Evolutionary conservation across 2,113 vertebrate species (phyloP), one percentile per base, ranked within the genome.

Genomic region (Parotia lawesii): DNA sequence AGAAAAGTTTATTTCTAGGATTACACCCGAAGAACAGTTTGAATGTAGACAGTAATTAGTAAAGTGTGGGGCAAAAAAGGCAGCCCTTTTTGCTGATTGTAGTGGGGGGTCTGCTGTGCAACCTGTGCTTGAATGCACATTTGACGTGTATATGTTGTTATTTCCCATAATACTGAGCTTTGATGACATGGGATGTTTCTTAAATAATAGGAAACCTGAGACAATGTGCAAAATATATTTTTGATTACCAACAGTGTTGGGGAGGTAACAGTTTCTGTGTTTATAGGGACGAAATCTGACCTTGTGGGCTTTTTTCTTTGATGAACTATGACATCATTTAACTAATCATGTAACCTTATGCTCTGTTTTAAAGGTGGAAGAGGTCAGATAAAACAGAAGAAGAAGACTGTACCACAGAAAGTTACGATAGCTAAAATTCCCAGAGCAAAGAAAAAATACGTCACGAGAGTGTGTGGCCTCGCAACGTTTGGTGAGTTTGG

Each of bases 301-400:
- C 22, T 84, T 9, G 28, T 1, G 4, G 42, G 23, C 7, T 40
- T 74, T 79, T 45, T 53, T 15, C 40, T 84, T 60, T 84, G 38
- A 61, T 11, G 11, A 81, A 53, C 17, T 23, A 3, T 57, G 40
- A 9, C 5, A 21, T 61, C 22, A 28, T 78, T 58, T 71, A 53
- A 64, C 51, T 61, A 47, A 58, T 21, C 12, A 22, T 35, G 31
- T 90, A 64, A 97, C 64, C 8, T 65, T 62, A 7, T 72, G 6
- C 38, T 90, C 19, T 96, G 22, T 94, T 81, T 86, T 92, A 51
- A 94, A 99, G 99, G 99, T 91, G 99, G 99, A 77, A 98, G 99
- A 96, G 99, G 99, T 94, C 99, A 99, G 97, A 99, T 99, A 97
- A 99, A 99, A 98, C 99, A 99, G 97, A 99, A 99, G 96, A 99